phyloP scores from a whole-genome alignment of 1,140 invertebrate species.

The Drosophila virilis region DNA sequence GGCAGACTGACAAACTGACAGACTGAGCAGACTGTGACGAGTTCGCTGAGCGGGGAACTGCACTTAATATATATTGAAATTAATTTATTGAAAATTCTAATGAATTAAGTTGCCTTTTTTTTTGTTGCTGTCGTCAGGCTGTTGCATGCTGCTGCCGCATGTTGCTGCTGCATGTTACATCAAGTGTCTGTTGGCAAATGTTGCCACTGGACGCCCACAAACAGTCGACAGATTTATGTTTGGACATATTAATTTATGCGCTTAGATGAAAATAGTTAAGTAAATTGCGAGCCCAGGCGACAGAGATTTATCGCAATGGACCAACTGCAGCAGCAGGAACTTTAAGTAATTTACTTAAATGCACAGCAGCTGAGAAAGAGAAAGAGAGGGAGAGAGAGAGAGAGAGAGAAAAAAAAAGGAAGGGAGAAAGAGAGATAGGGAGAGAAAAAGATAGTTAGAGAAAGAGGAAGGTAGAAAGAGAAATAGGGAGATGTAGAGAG shows the following conservation, averaged over 20 bases:
- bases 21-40: conserved; percentile 26
- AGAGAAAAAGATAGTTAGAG: neutral
- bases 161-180: conserved; percentile 9
- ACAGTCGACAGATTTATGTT: conserved; percentile 74
- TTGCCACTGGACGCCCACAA: conserved; percentile 34
- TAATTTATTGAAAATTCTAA: conserved; percentile 82
- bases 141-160: conserved; percentile 7
- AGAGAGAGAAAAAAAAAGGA: neutral
- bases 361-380: conserved; percentile 23
- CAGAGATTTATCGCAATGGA: conserved; percentile 57
- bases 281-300: conserved; percentile 51
- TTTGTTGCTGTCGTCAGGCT: conserved; percentile 28
- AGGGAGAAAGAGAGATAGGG: neutral
- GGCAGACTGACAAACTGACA: conserved; percentile 31
- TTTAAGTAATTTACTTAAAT: conserved; percentile 75
- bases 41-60: neutral
- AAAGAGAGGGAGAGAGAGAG: neutral
- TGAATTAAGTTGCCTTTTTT: conserved; percentile 49
- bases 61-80: conserved; percentile 77
- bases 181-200: conserved; percentile 39
- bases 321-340: conserved; percentile 39
- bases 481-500: neutral
- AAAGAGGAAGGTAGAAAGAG: neutral
- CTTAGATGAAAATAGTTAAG: conserved; percentile 61
- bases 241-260: conserved; percentile 74